Evolutionary conservation across 64 coral and sea anemone genomes (phyloP), one percentile per base, ranked within the genome.

Genomic region (Porites lutea): DNA sequence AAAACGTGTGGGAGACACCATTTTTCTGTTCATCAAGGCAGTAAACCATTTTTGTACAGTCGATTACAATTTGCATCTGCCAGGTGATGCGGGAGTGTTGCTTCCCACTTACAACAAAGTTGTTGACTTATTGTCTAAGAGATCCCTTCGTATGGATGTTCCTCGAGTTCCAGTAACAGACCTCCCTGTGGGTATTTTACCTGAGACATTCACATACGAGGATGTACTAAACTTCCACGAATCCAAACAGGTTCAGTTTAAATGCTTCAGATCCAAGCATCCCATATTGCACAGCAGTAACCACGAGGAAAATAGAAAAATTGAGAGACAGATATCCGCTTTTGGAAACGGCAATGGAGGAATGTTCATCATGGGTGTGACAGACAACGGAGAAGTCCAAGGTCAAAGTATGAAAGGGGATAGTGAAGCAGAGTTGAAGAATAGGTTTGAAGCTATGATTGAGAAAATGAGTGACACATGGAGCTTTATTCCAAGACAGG

Each of bases 291-390:
- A 57, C 12, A 57, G 12, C 4, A 57, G 12, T 57, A 57, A 57
- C 54, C 3, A 5, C 27, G 27, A 37, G 54, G 7, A 57, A 57
- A 5, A 4, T 3, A 12, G 12, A 57, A 57, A 57, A 3, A 3
- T 57, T 12, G 12, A 57, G 54, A 57, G 12, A 6, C 54, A 57
- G 54, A 48, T 82, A 2, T 82, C 79, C 3, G 59, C 79, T 1
- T 82, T 82, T 65, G 79, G 55, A 11, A 82, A 82, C 18, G 13
- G 3, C 6, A 82, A 2, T 48, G 79, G 79, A 65, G 79, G 79
- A 16, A 50, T 65, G 14, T 18, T 64, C 18, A 2, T 82, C 12
- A 12, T 82, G 64, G 79, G 79, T 1, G 27, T 82, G 8, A 3
- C 12, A 4, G 15, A 82, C 19, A 15, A 50, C 8, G 5, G 79